Base-by-base conservation (phyloP, 2,113 vertebrate species). In the Tragelaphus scriptus region DNA sequence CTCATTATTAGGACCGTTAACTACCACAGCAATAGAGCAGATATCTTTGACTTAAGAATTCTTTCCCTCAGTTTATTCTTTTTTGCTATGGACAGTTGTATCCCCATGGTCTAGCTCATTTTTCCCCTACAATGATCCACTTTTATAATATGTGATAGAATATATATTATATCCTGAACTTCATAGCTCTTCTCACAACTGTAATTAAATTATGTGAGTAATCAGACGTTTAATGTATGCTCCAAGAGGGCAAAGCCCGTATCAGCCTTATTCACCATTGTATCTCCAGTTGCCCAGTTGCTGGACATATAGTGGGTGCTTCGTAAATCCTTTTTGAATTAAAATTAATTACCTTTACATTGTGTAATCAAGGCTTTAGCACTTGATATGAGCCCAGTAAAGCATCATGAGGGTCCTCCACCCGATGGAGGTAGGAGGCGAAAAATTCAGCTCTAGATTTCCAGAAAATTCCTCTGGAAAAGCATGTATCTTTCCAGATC, bases 381-480 rank as follows among this genome's bases (percentile, higher is more conserved):
- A 92, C 59, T 90, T 88, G 55, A 96, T 59, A 11, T 11, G 81
- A 97, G 44, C 26, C 88, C 58, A 28, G 61, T 51, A 94, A 90
- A 63, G 7, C 56, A 93, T 85, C 84, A 79, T 21, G 11, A 93
- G 36, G 28, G 28, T 14, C 16, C 84, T 79, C 63, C 32, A 82
- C 4, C 23, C 6, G 9, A 92, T 32, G 93, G 71, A 65, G 71
- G 23, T 77, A 25, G 36, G 71, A 77, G 36, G 71, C 26, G 71
- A 49, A 82, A 90, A 92, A 59, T 49, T 89, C 30, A 96, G 30
- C 51, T 97, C 68, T 71, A 93, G 26, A 95, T 95, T 92, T 97
- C 75, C 40, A 89, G 40, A 63, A 17, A 88, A 91, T 30, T 88
- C 86, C 56, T 40, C 91, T 71, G 82, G 84, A 96, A 98, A 97